Conservation (phyloP, 1,140 invertebrate species). For the Cotesia typhae region DNA sequence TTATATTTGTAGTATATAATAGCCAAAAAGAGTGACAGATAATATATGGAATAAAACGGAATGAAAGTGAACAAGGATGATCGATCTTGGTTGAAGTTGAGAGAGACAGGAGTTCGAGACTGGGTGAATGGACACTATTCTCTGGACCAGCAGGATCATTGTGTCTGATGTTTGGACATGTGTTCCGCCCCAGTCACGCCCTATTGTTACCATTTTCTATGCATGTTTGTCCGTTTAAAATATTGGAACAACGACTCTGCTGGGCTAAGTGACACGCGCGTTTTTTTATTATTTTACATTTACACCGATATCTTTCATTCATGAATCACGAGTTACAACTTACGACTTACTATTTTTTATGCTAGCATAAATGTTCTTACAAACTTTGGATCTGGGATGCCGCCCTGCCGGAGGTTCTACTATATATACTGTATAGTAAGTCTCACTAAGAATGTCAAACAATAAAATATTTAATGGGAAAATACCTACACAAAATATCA, state of each 20-base stretch:
- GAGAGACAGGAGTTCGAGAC: slow-evolving; percentile 13
- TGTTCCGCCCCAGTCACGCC: slow-evolving; percentile 66
- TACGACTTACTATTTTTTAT: too few relatives aligned
- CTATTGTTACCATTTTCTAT: slow-evolving; percentile 64
- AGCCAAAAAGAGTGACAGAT: not conserved
- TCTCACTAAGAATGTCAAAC: too few relatives aligned
- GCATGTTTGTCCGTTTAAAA: slow-evolving; percentile 59
- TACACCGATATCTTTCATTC: not conserved
- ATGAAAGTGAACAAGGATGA: slow-evolving; percentile 12
- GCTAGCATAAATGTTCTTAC: too few relatives aligned
- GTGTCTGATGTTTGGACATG: slow-evolving; percentile 66
- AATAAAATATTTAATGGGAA: too few relatives aligned
- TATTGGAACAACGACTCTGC: slow-evolving; percentile 55
- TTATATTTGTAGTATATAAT: not conserved
- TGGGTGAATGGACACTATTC: slow-evolving; percentile 45
- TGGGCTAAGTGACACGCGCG: slow-evolving; percentile 28
- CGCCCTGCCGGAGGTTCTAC: too few relatives aligned
- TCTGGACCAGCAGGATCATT: slow-evolving; percentile 58
- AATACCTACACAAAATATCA: too few relatives aligned
- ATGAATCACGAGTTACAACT: not conserved
- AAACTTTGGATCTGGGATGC: too few relatives aligned
- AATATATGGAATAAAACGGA: not conserved
- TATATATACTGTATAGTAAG: too few relatives aligned
- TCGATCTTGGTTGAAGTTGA: not conserved
- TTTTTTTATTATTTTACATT: slow-evolving; percentile 33